A percentile compares a stretch with the other conserved stretches of the same genome.
phyloP scores from a whole-genome alignment of 2,888 invertebrate genomes.

The Tachina lurida region DNA sequence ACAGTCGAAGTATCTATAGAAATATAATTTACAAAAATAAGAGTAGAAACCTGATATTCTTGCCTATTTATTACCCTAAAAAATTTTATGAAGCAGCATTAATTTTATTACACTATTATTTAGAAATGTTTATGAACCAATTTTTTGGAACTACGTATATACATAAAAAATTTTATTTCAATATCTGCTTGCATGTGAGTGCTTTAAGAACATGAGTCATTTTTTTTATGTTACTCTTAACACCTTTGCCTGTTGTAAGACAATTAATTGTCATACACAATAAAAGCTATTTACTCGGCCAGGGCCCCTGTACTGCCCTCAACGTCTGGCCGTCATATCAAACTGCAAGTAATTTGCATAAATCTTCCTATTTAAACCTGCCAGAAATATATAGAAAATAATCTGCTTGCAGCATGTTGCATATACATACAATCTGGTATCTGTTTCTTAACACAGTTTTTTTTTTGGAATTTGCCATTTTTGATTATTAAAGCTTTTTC shows the following conservation, averaged over 20 bases:
- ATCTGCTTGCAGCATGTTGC: background rate
- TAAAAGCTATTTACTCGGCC: background rate
- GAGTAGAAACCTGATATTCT: background rate
- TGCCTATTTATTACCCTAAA: background rate
- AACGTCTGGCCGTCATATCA: slow-evolving; percentile 18
- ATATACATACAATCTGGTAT: slow-evolving; percentile 16
- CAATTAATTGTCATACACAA: slow-evolving; percentile 56
- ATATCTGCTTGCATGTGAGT: background rate
- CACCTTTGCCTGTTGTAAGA: slow-evolving; percentile 38
- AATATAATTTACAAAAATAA: background rate
- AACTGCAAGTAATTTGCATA: slow-evolving; percentile 47
- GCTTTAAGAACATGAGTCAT: slow-evolving; percentile 48
- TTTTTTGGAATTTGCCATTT: background rate
- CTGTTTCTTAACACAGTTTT: slow-evolving; percentile 19
- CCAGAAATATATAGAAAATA: slow-evolving; percentile 29
- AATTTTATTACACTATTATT: slow-evolving; percentile 41
- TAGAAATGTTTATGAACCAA: slow-evolving; percentile 15
- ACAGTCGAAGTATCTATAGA: background rate
- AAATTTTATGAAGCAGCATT: slow-evolving; percentile 27
- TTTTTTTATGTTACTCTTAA: slow-evolving; percentile 46
- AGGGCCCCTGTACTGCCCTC: background rate
- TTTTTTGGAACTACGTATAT: no score
- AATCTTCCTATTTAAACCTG: slow-evolving; percentile 60
- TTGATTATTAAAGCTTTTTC: background rate
- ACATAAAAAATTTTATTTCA: no score